Evolutionary conservation across 1,140 invertebrate genomes (phyloP).

Genomic region (Propsilocerus akamusi): DNA sequence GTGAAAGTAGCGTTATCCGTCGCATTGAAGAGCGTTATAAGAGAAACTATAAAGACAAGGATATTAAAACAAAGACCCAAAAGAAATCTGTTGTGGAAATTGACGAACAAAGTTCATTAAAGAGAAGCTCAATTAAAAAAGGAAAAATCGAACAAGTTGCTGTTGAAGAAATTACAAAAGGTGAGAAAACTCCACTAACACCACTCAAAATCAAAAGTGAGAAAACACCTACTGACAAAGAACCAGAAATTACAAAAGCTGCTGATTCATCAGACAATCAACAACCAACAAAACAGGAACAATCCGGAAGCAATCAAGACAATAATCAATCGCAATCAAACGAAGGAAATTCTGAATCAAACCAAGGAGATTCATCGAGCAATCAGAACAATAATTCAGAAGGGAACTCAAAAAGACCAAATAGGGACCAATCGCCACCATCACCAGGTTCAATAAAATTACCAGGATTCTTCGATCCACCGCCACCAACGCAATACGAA

Average conservation of each 20-base stretch:
- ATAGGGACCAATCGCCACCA: neutral
- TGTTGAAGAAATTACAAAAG: neutral
- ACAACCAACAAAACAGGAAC: neutral
- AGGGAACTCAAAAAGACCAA: neutral
- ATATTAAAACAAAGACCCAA: neutral
- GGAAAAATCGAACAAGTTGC: neutral
- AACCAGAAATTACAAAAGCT: neutral
- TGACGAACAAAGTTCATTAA: neutral
- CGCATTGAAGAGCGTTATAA: neutral
- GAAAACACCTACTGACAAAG: neutral
- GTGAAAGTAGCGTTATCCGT: neutral
- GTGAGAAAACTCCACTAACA: neutral
- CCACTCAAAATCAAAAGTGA: neutral
- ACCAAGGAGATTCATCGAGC: neutral
- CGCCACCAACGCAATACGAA: slow-evolving; percentile 22
- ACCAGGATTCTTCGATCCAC: slow-evolving; percentile 24
- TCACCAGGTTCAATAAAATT: slow-evolving; percentile 7
- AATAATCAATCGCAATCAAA: neutral
- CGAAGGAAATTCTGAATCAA: neutral
- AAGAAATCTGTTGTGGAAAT: neutral
- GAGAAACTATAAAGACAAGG: neutral
- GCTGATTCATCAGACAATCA: neutral
- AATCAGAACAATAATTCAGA: neutral
- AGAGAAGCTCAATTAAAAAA: no score
- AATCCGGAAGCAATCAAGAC: neutral